Conservation (phyloP, 2,113 vertebrate species). For the Salminus brasiliensis region DNA sequence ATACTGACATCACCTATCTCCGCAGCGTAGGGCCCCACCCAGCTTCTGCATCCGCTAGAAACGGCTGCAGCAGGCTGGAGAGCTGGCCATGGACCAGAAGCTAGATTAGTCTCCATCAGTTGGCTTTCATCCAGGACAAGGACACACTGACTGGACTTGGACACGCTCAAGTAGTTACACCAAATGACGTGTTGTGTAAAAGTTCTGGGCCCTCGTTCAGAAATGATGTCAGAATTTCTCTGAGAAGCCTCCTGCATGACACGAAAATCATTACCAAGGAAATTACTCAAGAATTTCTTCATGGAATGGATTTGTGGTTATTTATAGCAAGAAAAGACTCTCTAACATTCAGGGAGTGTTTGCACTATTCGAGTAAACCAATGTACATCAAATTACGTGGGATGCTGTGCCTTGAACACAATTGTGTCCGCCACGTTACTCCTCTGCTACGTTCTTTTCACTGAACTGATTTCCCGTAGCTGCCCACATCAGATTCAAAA, state of each 20-base stretch:
- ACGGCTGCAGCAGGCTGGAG: conserved; percentile 22
- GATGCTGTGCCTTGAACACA: too few relatives aligned
- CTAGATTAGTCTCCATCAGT: conserved; percentile 26
- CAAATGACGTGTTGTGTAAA: neutral
- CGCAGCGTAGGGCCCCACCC: conserved; percentile 30
- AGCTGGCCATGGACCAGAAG: conserved; percentile 38
- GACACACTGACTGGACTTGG: conserved; percentile 20
- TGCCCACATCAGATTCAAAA: too few relatives aligned
- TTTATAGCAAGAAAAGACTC: too few relatives aligned
- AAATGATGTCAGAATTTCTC: neutral
- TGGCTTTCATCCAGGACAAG: conserved; percentile 16
- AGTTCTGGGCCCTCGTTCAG: neutral
- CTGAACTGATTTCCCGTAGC: too few relatives aligned
- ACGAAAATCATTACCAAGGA: neutral
- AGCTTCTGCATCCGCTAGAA: conserved; percentile 1
- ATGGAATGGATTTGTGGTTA: too few relatives aligned
- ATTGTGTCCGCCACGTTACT: too few relatives aligned
- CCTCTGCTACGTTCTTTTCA: too few relatives aligned
- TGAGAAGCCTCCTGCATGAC: neutral
- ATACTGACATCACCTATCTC: conserved; percentile 24
- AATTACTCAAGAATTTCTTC: neutral
- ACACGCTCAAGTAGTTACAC: conserved; percentile 9
- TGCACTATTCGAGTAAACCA: too few relatives aligned
- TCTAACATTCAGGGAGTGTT: too few relatives aligned
- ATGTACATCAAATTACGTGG: too few relatives aligned